These are phyloP conservation scores for Parotia lawesii DNA, from an alignment of 2,113 vertebrate genomes.

Conservation along the genomic window DNA sequence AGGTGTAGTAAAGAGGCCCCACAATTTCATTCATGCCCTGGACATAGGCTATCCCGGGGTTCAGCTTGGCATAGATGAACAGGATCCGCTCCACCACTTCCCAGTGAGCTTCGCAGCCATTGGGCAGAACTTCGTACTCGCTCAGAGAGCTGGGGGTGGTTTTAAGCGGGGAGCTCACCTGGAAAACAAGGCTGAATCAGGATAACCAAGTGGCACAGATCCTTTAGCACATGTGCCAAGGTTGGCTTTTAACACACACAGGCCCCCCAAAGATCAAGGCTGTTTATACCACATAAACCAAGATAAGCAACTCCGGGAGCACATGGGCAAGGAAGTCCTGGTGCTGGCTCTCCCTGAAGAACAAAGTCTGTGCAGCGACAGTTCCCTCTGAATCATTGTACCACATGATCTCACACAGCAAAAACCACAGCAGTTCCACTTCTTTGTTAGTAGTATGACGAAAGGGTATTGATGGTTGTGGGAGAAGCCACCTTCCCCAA, in stretches of 20 bases:
- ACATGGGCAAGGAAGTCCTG: neutral
- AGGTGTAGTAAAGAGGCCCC: constrained; percentile 96
- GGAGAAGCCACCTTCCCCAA: neutral
- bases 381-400: neutral
- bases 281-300: neutral
- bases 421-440: neutral
- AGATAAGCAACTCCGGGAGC: neutral
- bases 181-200: neutral
- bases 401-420: neutral
- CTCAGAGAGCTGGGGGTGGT: constrained; percentile 77
- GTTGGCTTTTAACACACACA: neutral
- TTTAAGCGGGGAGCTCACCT: constrained; percentile 95
- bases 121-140: constrained; percentile 88
- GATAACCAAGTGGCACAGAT: neutral
- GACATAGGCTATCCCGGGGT: constrained; percentile 94
- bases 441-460: neutral
- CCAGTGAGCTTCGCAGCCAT: constrained; percentile 93
- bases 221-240: neutral
- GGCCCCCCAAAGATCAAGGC: neutral
- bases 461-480: neutral
- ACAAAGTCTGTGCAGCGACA: neutral
- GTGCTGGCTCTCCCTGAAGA: neutral
- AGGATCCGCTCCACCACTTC: constrained; percentile 97
- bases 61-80: constrained; percentile 98
- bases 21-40: constrained; percentile 99